Percentiles rank a stretch among this genome's conserved stretches.
These are phyloP conservation scores for Eudorcas thomsonii DNA, from an alignment of 2,113 vertebrate genomes.

Conservation along the genomic window DNA sequence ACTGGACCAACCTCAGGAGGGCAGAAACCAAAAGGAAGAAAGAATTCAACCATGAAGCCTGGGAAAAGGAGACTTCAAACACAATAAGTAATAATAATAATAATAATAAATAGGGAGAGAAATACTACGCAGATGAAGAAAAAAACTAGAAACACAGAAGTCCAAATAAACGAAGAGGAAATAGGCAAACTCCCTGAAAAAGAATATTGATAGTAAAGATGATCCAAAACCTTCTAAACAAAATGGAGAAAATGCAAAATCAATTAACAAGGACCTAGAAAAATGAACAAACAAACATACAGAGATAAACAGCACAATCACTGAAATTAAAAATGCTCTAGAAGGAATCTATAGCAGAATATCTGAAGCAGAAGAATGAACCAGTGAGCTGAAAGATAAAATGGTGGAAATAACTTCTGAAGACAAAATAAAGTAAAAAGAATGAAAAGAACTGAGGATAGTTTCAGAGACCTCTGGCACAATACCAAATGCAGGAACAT, in stretches of 20 bases:
- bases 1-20: not conserved
- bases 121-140: not conserved
- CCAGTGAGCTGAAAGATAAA: not conserved
- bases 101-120: not conserved
- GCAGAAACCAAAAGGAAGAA: not conserved
- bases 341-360: not conserved
- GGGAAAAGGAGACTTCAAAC: not conserved
- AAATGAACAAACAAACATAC: not conserved
- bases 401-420: not conserved
- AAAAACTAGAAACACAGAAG: not conserved
- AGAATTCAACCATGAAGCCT: not conserved
- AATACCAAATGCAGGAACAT: not conserved
- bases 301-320: not conserved
- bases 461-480: not conserved
- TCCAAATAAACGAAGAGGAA: not conserved
- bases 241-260: not conserved
- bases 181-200: not conserved
- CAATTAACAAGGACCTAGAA: not conserved
- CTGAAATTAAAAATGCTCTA: not conserved
- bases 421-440: not conserved
- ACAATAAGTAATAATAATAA: not conserved
- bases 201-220: not conserved
- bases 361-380: not conserved
- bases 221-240: not conserved
- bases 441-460: not conserved